A percentile compares a stretch with the other conserved stretches of the same genome.
phyloP scores from a whole-genome alignment of 2,888 invertebrate genomes.

The Hanleya hanleyi region DNA sequence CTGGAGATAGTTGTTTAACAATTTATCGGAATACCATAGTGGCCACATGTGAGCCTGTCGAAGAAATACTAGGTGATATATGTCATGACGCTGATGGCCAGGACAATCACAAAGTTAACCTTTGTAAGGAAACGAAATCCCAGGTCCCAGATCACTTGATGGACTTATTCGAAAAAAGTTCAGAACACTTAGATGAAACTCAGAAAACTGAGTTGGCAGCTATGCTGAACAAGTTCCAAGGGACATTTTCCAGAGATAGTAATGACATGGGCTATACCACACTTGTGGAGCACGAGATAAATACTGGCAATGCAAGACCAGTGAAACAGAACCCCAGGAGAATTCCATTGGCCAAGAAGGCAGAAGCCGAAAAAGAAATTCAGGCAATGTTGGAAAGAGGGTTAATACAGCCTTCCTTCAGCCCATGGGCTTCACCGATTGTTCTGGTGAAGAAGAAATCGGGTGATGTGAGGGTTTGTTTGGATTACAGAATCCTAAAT shows the following conservation, averaged over 20 bases:
- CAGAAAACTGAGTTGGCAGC: neutral
- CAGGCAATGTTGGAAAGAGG: slow-evolving; percentile 16
- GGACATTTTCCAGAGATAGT: slow-evolving; percentile 3
- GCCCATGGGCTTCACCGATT: slow-evolving; percentile 67
- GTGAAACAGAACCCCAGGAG: slow-evolving; percentile 13
- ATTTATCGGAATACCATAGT: neutral
- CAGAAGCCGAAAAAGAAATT: slow-evolving; percentile 10
- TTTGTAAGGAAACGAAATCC: no score
- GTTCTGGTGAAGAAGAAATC: slow-evolving; percentile 70
- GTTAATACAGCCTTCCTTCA: slow-evolving; percentile 43
- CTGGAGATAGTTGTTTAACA: slow-evolving; percentile 16
- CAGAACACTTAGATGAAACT: neutral
- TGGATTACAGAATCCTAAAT: slow-evolving; percentile 55
- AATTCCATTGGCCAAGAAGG: slow-evolving; percentile 10
- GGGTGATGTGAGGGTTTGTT: slow-evolving; percentile 45
- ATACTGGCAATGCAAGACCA: slow-evolving; percentile 5
- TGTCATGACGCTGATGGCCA: no score
- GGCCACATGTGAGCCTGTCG: neutral
- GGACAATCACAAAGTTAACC: no score
- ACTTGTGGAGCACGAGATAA: slow-evolving; percentile 6
- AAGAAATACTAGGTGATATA: neutral
- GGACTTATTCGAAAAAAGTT: neutral
- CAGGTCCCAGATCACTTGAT: neutral
- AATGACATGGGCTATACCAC: slow-evolving; percentile 8
- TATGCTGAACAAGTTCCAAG: slow-evolving; percentile 7